Evolutionary conservation across 2,797 vertebrate genomes (phyloP).

Genomic region (Xenops minutus): DNA sequence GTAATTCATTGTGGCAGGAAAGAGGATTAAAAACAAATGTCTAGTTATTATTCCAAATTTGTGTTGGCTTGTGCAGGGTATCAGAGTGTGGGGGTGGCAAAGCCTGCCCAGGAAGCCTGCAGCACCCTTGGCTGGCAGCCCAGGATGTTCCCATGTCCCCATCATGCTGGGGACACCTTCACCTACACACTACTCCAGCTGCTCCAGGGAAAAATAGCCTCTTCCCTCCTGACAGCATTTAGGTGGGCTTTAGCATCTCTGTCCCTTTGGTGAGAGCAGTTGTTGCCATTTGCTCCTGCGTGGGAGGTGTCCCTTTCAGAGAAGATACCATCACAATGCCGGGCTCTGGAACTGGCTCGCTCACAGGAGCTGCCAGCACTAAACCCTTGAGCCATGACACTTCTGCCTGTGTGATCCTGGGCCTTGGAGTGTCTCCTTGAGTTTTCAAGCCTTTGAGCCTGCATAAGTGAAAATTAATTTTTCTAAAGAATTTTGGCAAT

Average conservation of each 20-base stretch:
- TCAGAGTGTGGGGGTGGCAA: not conserved
- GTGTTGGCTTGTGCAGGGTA: not conserved
- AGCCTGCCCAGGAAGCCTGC: not conserved
- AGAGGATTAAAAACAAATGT: not conserved
- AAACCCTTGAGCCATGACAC: rapidly evolving
- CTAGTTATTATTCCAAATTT: slow-evolving; percentile 1
- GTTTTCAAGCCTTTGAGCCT: not conserved
- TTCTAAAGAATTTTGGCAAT: not conserved
- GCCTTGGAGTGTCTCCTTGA: not conserved
- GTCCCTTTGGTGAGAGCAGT: not conserved
- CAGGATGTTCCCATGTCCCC: rapidly evolving
- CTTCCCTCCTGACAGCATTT: not conserved
- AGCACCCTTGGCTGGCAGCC: not conserved
- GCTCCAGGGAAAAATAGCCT: not conserved
- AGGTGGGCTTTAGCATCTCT: not conserved
- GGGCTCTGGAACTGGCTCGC: rapidly evolving
- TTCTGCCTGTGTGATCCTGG: not conserved
- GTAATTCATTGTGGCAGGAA: not conserved
- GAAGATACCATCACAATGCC: not conserved
- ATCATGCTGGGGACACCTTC: rapidly evolving
- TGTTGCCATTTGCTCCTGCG: rapidly evolving
- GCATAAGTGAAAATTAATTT: not conserved
- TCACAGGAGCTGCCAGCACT: not conserved
- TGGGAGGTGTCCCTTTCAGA: not conserved
- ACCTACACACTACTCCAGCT: not conserved